Conservation (phyloP, 1,140 invertebrate species). For the Leguminivora glycinivorella region DNA sequence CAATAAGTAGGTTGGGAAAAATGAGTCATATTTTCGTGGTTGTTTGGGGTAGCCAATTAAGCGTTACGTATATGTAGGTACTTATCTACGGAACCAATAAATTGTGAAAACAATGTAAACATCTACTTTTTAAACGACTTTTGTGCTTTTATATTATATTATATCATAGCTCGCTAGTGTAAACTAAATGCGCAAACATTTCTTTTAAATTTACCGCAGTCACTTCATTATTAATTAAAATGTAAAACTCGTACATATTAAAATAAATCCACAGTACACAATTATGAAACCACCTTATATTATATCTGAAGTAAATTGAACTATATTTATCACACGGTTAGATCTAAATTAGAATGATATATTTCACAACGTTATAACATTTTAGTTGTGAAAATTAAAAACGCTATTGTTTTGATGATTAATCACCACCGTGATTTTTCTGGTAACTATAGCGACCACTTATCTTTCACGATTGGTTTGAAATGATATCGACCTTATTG, state of each 20-base stretch:
- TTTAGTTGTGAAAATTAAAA: background rate
- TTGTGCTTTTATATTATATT: no score
- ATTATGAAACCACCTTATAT: background rate
- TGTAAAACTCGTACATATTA: background rate
- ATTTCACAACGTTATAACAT: background rate
- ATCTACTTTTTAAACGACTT: no score
- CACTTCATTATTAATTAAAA: conserved; percentile 18
- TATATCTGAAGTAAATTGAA: background rate
- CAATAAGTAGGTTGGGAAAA: background rate
- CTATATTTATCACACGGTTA: background rate
- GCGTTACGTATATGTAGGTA: background rate
- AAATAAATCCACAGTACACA: background rate
- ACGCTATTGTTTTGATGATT: conserved; percentile 52
- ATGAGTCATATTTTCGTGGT: background rate
- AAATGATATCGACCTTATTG: background rate
- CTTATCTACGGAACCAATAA: no score
- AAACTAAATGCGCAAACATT: background rate
- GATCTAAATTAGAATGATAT: background rate
- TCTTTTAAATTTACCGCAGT: background rate
- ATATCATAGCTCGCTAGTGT: no score
- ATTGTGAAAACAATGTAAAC: no score
- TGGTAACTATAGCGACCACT: background rate
- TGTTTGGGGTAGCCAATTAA: background rate
- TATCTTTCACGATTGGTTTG: background rate
- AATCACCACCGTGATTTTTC: conserved; percentile 34